Evolutionary conservation across 1,140 invertebrate genomes (phyloP).

Genomic region (Aplysia californica): DNA sequence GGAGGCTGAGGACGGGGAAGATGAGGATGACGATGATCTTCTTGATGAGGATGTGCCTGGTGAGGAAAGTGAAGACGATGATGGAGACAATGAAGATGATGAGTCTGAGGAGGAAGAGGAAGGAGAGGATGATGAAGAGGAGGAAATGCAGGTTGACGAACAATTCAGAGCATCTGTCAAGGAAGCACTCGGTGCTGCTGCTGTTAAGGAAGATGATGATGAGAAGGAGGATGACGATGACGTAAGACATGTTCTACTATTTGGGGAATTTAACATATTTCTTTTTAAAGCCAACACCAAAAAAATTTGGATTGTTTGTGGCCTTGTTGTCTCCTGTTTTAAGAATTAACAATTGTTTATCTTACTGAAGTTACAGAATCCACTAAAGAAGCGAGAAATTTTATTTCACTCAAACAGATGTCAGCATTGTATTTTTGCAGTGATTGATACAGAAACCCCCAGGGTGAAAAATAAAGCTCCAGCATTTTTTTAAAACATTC

Average conservation of each 20-base stretch:
- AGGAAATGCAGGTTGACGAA: constrained; percentile 44
- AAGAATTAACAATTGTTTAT: background rate
- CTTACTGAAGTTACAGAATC: background rate
- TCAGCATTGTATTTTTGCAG: no score
- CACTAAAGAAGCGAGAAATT: no score
- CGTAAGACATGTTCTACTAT: no score
- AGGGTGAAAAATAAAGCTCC: no score
- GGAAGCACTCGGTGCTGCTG: constrained; percentile 59
- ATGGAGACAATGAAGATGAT: background rate
- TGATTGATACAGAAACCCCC: no score
- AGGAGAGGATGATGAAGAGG: constrained; percentile 40
- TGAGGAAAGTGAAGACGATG: constrained; percentile 19
- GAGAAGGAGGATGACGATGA: constrained; percentile 37
- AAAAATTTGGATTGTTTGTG: background rate
- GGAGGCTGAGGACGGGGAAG: constrained; percentile 32
- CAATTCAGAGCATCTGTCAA: constrained; percentile 73
- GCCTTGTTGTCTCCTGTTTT: background rate
- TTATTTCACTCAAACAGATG: no score
- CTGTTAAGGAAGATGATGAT: constrained; percentile 60
- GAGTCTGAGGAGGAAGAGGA: background rate
- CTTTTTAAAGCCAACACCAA: background rate
- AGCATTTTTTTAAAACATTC: no score
- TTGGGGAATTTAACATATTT: background rate
- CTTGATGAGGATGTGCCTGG: constrained; percentile 49
- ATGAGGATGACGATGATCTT: constrained; percentile 30